These are phyloP conservation scores for Cepphus grylle DNA, from an alignment of 2,113 vertebrate species.

Conservation along the genomic window DNA sequence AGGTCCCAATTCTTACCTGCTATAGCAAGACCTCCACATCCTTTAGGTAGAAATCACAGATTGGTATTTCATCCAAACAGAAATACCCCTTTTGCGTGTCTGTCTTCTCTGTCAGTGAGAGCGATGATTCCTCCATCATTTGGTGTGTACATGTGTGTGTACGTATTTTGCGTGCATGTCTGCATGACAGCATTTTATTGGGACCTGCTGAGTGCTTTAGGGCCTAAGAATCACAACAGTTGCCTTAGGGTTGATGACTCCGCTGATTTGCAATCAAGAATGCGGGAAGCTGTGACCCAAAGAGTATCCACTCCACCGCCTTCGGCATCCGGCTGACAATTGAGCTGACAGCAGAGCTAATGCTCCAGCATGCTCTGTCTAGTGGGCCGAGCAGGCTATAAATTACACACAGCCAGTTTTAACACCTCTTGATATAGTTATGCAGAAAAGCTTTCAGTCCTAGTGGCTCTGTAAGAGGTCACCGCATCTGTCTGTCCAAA, in stretches of 20 bases:
- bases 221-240: not conserved
- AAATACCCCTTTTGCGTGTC: not conserved
- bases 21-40: not conserved
- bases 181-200: not conserved
- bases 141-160: too few species aligned
- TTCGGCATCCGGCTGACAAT: not conserved
- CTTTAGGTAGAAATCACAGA: not conserved
- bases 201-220: not conserved
- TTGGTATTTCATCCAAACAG: not conserved
- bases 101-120: not conserved
- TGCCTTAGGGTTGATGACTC: not conserved
- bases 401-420: not conserved
- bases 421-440: slow-evolving; percentile 30
- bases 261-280: not conserved
- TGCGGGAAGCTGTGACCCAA: not conserved
- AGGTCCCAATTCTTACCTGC: not conserved
- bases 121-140: not conserved
- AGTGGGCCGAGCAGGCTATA: not conserved
- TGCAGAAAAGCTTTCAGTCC: not conserved
- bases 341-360: not conserved
- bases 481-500: not conserved
- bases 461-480: not conserved
- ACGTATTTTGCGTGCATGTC: not conserved
- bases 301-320: not conserved
- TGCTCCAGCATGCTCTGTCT: not conserved